Percentiles rank a stretch among this genome's conserved stretches.
Evolutionary conservation across 2,113 vertebrate genomes (phyloP).

Genomic region (Eolophus roseicapilla): DNA sequence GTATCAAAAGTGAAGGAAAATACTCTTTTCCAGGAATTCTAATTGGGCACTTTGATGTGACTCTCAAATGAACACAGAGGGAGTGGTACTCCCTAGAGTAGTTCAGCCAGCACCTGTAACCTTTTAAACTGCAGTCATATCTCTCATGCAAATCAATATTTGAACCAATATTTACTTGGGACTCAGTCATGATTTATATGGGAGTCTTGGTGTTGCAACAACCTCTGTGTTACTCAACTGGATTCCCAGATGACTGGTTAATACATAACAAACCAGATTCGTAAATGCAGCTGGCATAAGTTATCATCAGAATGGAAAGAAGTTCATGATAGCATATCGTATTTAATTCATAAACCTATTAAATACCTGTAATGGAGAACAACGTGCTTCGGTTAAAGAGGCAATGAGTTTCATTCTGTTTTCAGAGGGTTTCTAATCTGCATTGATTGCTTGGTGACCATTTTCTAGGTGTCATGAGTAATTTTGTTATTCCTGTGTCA

Average conservation of each 20-base stretch:
- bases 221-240: conserved; percentile 54
- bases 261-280: conserved; percentile 37
- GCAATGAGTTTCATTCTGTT: not conserved
- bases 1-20: not conserved
- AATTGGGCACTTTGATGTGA: not conserved
- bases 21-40: not conserved
- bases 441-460: not conserved
- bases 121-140: conserved; percentile 23
- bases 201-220: conserved; percentile 52
- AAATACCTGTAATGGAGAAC: not conserved
- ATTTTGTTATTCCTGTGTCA: not conserved
- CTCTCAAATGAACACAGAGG: not conserved
- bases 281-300: not conserved
- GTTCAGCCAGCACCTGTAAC: not conserved
- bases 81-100: not conserved
- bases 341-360: not conserved
- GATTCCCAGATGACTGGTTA: conserved; percentile 60
- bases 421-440: not conserved
- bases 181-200: conserved; percentile 40
- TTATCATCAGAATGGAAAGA: not conserved
- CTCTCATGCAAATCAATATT: conserved; percentile 45
- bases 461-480: not conserved
- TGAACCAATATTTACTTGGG: conserved; percentile 57
- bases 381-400: fast-evolving
- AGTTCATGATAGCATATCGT: not conserved